Percentiles rank a stretch among this genome's conserved stretches.
Evolutionary conservation across 2,888 invertebrate genomes (phyloP).

Genomic region (Drosophila austrosaltans): DNA sequence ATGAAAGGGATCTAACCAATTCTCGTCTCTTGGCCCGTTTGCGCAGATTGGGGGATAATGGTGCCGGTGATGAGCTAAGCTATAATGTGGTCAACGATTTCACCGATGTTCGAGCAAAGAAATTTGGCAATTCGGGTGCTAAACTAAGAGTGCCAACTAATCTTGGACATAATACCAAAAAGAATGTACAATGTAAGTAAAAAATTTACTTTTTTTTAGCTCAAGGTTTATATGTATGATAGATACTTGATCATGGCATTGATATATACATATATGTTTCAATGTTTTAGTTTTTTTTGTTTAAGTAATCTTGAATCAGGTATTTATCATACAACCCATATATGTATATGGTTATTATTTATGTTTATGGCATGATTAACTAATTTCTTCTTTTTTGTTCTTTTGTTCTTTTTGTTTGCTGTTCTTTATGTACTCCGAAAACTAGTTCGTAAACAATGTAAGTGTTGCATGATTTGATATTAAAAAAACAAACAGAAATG

Average conservation of each 20-base stretch:
- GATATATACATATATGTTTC: too few species aligned
- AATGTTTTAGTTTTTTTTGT: too few species aligned
- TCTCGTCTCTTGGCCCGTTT: slow-evolving; percentile 66
- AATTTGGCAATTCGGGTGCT: slow-evolving; percentile 35
- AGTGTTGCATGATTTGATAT: slow-evolving; percentile 65
- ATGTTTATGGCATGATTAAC: slow-evolving; percentile 51
- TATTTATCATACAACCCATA: not conserved
- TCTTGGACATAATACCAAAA: slow-evolving; percentile 78
- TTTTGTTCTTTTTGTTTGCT: slow-evolving; percentile 38
- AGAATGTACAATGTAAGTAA: slow-evolving; percentile 82
- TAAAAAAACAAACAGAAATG: too few species aligned
- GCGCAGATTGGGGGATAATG: slow-evolving; percentile 54
- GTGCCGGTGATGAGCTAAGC: slow-evolving; percentile 42
- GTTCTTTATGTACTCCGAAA: slow-evolving; percentile 32
- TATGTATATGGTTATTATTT: too few species aligned
- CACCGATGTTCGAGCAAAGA: slow-evolving; percentile 67
- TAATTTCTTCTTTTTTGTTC: slow-evolving; percentile 25
- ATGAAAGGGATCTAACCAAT: slow-evolving; percentile 44
- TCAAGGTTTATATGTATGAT: not conserved
- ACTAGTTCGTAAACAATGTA: slow-evolving; percentile 79
- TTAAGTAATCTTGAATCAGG: too few species aligned
- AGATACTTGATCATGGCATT: not conserved
- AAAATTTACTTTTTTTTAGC: not conserved
- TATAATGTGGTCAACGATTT: slow-evolving; percentile 47
- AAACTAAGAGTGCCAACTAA: slow-evolving; percentile 52